phyloP scores from a whole-genome alignment of 2,113 vertebrate species.

The Hippocampus mohnikei region DNA sequence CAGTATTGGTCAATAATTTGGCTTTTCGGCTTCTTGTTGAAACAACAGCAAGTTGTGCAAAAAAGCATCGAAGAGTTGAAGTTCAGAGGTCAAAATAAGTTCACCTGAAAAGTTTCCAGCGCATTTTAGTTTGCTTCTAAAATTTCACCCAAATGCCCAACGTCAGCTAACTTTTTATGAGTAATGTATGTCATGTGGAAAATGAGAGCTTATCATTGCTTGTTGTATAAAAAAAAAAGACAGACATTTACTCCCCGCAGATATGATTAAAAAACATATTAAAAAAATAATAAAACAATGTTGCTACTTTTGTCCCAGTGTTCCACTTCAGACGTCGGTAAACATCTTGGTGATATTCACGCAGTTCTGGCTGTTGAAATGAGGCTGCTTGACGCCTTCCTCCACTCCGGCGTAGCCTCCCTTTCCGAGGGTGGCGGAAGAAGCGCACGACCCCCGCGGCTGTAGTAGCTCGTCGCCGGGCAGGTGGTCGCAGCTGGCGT shows the following conservation, averaged over 20 bases:
- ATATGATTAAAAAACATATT: slow-evolving; percentile 38
- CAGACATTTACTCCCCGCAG: slow-evolving; percentile 44
- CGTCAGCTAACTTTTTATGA: background rate
- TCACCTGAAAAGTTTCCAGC: background rate
- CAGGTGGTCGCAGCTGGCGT: slow-evolving; percentile 87
- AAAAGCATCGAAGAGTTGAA: no score
- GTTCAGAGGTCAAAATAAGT: background rate
- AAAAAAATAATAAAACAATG: slow-evolving; percentile 36
- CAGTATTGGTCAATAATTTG: no score
- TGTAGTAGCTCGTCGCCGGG: slow-evolving; percentile 75
- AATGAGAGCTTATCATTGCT: background rate
- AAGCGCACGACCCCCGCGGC: slow-evolving; percentile 84
- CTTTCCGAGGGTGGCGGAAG: slow-evolving; percentile 90
- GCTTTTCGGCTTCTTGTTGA: no score
- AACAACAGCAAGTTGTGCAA: no score
- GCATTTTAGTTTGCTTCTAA: background rate
- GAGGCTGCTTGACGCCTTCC: slow-evolving; percentile 85
- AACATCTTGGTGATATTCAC: slow-evolving; percentile 96
- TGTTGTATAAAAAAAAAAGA: slow-evolving; percentile 9
- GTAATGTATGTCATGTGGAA: no score
- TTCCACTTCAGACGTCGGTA: slow-evolving; percentile 85
- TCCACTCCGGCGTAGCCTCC: slow-evolving; percentile 92
- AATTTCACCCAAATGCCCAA: background rate
- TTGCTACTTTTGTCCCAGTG: slow-evolving; percentile 23
- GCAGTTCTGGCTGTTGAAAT: slow-evolving; percentile 89